Percentiles rank a stretch among this genome's conserved stretches.
These are phyloP conservation scores for Lithobates pipiens DNA, from an alignment of 2,797 vertebrate species.

Conservation along the genomic window DNA sequence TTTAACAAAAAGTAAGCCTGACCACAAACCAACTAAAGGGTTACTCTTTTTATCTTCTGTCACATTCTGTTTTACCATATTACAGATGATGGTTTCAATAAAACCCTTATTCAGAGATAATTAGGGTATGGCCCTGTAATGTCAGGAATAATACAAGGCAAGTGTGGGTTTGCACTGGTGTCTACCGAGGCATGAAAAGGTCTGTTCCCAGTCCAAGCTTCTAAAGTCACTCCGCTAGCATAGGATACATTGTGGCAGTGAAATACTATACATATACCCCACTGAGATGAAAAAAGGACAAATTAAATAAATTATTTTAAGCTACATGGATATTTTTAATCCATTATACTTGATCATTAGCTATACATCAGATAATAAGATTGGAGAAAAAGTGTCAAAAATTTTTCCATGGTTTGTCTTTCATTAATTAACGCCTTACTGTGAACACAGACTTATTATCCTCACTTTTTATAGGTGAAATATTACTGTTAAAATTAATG, in stretches of 20 bases:
- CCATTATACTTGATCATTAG: slow-evolving; percentile 73
- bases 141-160: slow-evolving; percentile 71
- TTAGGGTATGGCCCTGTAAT: slow-evolving; percentile 81
- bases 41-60: slow-evolving; percentile 75
- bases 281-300: slow-evolving; percentile 81
- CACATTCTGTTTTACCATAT: slow-evolving; percentile 86
- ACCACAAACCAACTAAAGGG: slow-evolving; percentile 66
- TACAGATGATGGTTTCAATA: slow-evolving; percentile 89
- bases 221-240: slow-evolving; percentile 67
- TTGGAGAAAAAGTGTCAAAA: slow-evolving; percentile 77
- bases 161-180: slow-evolving; percentile 80
- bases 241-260: slow-evolving; percentile 72
- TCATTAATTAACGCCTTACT: slow-evolving; percentile 92
- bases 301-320: slow-evolving; percentile 88
- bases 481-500: slow-evolving; percentile 79
- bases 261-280: slow-evolving; percentile 79
- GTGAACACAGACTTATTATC: slow-evolving; percentile 82
- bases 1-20: slow-evolving; percentile 63
- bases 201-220: slow-evolving; percentile 67
- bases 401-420: slow-evolving; percentile 83
- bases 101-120: slow-evolving; percentile 91
- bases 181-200: slow-evolving; percentile 79
- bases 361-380: slow-evolving; percentile 83
- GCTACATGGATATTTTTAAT: slow-evolving; percentile 66
- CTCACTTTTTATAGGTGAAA: slow-evolving; percentile 81